Evolutionary conservation across 2,888 invertebrate genomes (phyloP).

Genomic region (Xestia ashworthii): DNA sequence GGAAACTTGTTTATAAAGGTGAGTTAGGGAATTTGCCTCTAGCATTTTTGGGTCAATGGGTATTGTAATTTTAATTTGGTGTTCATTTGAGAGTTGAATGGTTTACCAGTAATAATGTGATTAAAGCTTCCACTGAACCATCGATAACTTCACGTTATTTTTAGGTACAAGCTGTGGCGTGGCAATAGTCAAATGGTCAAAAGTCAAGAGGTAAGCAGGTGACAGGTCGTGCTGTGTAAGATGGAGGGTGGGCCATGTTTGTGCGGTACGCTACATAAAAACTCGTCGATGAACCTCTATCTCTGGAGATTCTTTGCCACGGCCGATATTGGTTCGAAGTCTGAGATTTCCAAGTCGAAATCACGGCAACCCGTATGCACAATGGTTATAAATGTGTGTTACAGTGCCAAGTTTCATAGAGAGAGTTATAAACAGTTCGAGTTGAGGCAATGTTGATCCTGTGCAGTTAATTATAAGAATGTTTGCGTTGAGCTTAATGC

Average conservation of each 20-base stretch:
- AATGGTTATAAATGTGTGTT: neutral
- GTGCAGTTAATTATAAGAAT: neutral
- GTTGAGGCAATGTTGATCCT: too few relatives aligned
- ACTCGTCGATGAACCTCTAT: too few relatives aligned
- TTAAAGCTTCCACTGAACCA: neutral
- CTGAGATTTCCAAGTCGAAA: neutral
- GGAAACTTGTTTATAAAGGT: slow-evolving; percentile 31
- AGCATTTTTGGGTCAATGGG: neutral
- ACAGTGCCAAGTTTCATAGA: too few relatives aligned
- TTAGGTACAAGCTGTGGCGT: neutral
- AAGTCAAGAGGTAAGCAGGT: too few relatives aligned
- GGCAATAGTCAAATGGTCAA: too few relatives aligned
- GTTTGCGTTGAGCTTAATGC: neutral
- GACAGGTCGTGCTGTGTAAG: too few relatives aligned
- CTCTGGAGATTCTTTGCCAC: too few relatives aligned
- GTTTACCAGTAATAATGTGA: neutral
- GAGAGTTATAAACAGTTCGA: too few relatives aligned
- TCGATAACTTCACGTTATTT: neutral
- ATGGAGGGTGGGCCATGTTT: too few relatives aligned
- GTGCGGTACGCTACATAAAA: too few relatives aligned
- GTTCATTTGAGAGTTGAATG: neutral
- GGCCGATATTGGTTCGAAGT: too few relatives aligned
- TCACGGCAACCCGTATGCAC: neutral
- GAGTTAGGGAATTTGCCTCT: neutral
- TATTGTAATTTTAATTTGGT: slow-evolving; percentile 3